Evolutionary conservation across 2,113 vertebrate species (phyloP).

Genomic region (Thryonomys swinderianus): DNA sequence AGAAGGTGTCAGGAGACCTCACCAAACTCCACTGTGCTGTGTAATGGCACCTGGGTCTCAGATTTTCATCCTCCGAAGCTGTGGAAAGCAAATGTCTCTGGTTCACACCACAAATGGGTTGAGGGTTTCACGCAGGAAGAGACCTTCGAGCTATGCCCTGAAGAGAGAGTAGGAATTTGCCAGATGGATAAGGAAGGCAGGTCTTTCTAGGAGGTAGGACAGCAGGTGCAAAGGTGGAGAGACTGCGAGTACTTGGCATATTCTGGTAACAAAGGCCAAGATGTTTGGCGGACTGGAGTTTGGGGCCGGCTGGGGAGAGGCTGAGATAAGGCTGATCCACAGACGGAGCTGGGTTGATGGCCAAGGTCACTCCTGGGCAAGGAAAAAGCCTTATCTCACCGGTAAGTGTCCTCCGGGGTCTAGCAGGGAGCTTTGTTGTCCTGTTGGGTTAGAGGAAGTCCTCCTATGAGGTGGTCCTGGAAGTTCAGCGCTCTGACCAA

Average conservation of each 20-base stretch:
- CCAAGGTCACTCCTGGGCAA: constrained; percentile 26
- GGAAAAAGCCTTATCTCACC: neutral
- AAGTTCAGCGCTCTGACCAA: neutral
- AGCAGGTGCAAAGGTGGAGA: constrained; percentile 76
- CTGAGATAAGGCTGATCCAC: constrained; percentile 72
- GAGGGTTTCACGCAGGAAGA: neutral
- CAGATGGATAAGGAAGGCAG: constrained; percentile 32
- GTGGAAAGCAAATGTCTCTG: neutral
- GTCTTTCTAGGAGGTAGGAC: neutral
- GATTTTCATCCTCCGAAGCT: neutral
- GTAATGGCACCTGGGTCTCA: neutral
- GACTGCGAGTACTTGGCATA: neutral
- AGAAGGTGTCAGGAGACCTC: neutral
- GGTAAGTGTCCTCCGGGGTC: neutral
- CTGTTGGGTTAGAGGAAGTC: neutral
- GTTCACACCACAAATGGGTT: neutral
- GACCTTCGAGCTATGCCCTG: constrained; percentile 50
- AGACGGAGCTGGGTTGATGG: constrained; percentile 28
- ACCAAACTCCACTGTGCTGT: neutral
- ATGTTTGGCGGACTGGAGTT: neutral
- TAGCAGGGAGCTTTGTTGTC: neutral
- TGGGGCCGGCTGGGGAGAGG: constrained; percentile 50
- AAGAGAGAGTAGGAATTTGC: constrained; percentile 46
- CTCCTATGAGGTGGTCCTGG: neutral
- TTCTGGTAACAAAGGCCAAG: constrained; percentile 65